Evolutionary conservation across 2,113 vertebrate species (phyloP).

Genomic region (Hemiscyllium ocellatum): DNA sequence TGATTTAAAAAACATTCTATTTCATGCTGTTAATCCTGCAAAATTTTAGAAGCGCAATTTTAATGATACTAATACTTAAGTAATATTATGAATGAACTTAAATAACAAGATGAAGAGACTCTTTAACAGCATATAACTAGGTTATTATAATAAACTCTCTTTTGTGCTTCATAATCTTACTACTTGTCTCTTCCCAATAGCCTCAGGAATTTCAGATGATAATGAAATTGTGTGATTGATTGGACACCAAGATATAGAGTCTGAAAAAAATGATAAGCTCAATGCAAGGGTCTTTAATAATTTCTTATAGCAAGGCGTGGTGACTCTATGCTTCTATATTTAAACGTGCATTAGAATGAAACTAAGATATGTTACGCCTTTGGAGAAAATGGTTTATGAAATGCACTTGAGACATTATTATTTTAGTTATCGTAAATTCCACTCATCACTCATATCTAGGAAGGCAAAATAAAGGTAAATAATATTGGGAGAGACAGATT

Average conservation of each 20-base stretch:
- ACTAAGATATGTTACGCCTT: background rate
- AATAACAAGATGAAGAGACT: background rate
- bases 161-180: background rate
- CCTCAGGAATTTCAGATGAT: background rate
- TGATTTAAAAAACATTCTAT: background rate
- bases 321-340: background rate
- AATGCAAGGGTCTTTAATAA: conserved; percentile 4
- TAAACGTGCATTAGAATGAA: conserved; percentile 5
- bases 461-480: background rate
- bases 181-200: conserved; percentile 33
- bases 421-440: background rate
- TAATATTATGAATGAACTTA: background rate
- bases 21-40: background rate
- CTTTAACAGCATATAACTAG: background rate
- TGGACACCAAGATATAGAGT: background rate
- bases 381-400: background rate
- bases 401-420: background rate
- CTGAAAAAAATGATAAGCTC: conserved; percentile 14
- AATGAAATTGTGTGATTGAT: conserved; percentile 34
- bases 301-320: background rate
- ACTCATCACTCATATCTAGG: background rate
- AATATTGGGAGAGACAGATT: background rate
- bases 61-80: background rate
- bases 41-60: background rate
- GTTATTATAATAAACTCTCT: conserved; percentile 9